A percentile compares a stretch with the other conserved stretches of the same genome.
These are phyloP conservation scores for Actenoides hombroni DNA, from an alignment of 2,113 vertebrate species.

Conservation along the genomic window DNA sequence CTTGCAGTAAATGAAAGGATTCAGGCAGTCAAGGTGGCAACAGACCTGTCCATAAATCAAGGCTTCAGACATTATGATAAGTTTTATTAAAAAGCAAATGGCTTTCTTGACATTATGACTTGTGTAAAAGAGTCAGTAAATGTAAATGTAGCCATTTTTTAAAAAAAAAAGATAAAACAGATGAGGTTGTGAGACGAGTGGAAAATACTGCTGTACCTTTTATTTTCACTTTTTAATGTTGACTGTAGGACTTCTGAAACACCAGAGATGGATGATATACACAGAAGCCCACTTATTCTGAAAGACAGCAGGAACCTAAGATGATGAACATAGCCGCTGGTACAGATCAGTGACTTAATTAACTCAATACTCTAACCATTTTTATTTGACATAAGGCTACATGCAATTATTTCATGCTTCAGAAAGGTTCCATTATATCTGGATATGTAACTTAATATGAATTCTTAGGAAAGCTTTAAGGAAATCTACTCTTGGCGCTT, in stretches of 20 bases:
- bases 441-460: not conserved
- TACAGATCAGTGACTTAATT: constrained; percentile 30
- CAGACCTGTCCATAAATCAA: constrained; percentile 79
- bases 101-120: constrained; percentile 74
- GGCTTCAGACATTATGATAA: constrained; percentile 68
- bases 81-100: constrained; percentile 75
- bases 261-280: not conserved
- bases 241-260: constrained; percentile 6
- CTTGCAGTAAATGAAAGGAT: constrained; percentile 69
- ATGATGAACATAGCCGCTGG: not conserved
- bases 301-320: not conserved
- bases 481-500: not conserved
- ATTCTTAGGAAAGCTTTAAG: not conserved
- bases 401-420: constrained; percentile 14
- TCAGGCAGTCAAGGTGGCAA: constrained; percentile 70
- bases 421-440: not conserved
- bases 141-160: constrained; percentile 50
- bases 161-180: constrained; percentile 15
- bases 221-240: constrained; percentile 16
- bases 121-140: constrained; percentile 45
- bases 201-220: not conserved
- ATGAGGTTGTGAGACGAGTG: not conserved
- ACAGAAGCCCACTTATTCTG: not conserved
- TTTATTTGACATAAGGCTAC: constrained; percentile 41
- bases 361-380: constrained; percentile 1